Evolutionary conservation across 2,888 invertebrate genomes (phyloP).

Genomic region (Linnaemya tessellans): DNA sequence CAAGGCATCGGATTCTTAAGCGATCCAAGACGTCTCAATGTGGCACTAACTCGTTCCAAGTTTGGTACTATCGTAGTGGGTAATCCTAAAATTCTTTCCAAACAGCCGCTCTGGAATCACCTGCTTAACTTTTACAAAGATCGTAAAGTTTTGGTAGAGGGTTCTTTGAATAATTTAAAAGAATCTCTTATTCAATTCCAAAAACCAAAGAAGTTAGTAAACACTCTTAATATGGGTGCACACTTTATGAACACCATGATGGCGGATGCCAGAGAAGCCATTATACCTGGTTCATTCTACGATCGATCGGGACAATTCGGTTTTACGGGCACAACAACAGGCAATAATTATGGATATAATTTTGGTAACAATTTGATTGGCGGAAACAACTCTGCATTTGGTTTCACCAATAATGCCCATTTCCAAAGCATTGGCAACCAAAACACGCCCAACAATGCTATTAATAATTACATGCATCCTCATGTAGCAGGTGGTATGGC

Average conservation of each 20-base stretch:
- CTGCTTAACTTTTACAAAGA: slow-evolving; percentile 98
- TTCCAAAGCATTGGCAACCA: slow-evolving; percentile 66
- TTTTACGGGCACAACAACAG: slow-evolving; percentile 74
- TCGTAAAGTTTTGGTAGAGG: slow-evolving; percentile 96
- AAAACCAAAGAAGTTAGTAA: slow-evolving; percentile 97
- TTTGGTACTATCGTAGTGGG: slow-evolving; percentile 99
- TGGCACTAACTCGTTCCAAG: slow-evolving; percentile 98
- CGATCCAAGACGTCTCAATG: slow-evolving; percentile 98
- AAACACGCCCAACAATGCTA: slow-evolving; percentile 56
- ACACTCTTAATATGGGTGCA: slow-evolving; percentile 96
- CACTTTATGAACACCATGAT: slow-evolving; percentile 99
- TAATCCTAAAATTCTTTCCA: slow-evolving; percentile 98
- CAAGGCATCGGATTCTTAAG: slow-evolving; percentile 99
- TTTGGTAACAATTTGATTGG: slow-evolving; percentile 72
- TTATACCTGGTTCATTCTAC: slow-evolving; percentile 96
- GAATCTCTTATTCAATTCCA: slow-evolving; percentile 98
- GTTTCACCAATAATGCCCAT: slow-evolving; percentile 53
- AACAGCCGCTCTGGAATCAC: slow-evolving; percentile 99
- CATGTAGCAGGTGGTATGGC: slow-evolving; percentile 13
- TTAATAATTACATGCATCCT: slow-evolving; percentile 67
- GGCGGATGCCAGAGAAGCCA: slow-evolving; percentile 97
- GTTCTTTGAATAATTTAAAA: slow-evolving; percentile 97
- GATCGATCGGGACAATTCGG: slow-evolving; percentile 87
- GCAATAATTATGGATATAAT: slow-evolving; percentile 68
- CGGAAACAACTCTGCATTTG: slow-evolving; percentile 72